Conservation (phyloP, 2,113 vertebrate genomes). For the Engraulis encrasicolus region DNA sequence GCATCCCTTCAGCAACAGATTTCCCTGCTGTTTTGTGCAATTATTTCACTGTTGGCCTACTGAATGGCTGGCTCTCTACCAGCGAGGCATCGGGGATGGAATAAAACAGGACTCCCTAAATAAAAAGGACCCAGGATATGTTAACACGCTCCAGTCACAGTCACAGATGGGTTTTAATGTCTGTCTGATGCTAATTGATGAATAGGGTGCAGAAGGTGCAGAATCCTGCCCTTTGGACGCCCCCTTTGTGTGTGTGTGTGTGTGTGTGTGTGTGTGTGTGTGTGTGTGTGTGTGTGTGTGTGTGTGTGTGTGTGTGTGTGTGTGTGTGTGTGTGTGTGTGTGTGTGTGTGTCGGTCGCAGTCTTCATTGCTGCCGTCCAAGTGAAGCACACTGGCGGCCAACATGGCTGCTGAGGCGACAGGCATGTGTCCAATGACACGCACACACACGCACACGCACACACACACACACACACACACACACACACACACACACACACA, state of each 20-base stretch:
- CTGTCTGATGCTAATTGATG: conserved; percentile 58
- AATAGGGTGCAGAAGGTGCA: conserved; percentile 46
- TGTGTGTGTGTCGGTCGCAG: conserved; percentile 11
- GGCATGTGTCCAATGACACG: conserved; percentile 50
- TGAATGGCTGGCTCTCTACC: conserved; percentile 22
- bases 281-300: too few species aligned
- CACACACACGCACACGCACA: conserved; percentile 15
- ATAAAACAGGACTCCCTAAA: conserved; percentile 51
- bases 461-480: neutral
- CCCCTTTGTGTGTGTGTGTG: conserved; percentile 66
- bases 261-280: too few species aligned
- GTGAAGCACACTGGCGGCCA: conserved; percentile 59
- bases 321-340: too few species aligned
- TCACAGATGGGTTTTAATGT: conserved; percentile 70
- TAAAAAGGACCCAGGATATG: conserved; percentile 55
- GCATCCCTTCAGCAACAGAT: neutral
- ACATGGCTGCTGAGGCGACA: conserved; percentile 47
- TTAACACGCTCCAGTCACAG: conserved; percentile 50
- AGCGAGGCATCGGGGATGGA: conserved; percentile 40
- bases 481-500: conserved; percentile 33
- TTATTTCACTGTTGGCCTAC: neutral
- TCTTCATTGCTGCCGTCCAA: conserved; percentile 54
- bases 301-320: too few species aligned
- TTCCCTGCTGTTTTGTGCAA: neutral
- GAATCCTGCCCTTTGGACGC: conserved; percentile 42